Evolutionary conservation across 1,140 invertebrate species (phyloP).

Genomic region (Pseudomyrmex pallidus): DNA sequence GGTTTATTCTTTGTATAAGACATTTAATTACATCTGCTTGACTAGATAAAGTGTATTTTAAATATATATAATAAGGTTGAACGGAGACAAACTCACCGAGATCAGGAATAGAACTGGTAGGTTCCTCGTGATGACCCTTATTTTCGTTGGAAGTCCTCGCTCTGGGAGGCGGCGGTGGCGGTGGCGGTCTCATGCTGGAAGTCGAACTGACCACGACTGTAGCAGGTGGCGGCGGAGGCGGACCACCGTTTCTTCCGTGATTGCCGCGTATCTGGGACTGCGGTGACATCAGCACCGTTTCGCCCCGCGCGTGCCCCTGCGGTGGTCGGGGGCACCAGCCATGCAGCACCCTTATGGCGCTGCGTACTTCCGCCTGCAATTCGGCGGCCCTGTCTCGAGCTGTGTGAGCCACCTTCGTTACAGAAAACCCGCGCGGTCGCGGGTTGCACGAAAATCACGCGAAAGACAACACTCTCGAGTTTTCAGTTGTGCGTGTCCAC

Average conservation of each 20-base stretch:
- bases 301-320: conserved; percentile 74
- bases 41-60: neutral
- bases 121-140: conserved; percentile 88
- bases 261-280: conserved; percentile 79
- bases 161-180: conserved; percentile 86
- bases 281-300: conserved; percentile 83
- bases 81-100: conserved; percentile 88
- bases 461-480: conserved; percentile 53
- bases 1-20: neutral
- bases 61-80: neutral
- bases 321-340: conserved; percentile 82
- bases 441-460: conserved; percentile 71
- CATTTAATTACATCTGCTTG: neutral
- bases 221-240: conserved; percentile 70
- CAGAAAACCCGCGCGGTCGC: conserved; percentile 72
- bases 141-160: conserved; percentile 81
- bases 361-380: conserved; percentile 84
- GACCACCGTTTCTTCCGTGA: conserved; percentile 65
- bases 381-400: conserved; percentile 81
- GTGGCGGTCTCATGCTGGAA: conserved; percentile 85
- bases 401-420: conserved; percentile 83
- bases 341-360: conserved; percentile 83
- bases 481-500: conserved; percentile 36
- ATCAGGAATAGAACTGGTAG: conserved; percentile 93
- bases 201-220: conserved; percentile 83